Conservation (phyloP, 2,113 vertebrate species). For the Chloropsis hardwickii region DNA sequence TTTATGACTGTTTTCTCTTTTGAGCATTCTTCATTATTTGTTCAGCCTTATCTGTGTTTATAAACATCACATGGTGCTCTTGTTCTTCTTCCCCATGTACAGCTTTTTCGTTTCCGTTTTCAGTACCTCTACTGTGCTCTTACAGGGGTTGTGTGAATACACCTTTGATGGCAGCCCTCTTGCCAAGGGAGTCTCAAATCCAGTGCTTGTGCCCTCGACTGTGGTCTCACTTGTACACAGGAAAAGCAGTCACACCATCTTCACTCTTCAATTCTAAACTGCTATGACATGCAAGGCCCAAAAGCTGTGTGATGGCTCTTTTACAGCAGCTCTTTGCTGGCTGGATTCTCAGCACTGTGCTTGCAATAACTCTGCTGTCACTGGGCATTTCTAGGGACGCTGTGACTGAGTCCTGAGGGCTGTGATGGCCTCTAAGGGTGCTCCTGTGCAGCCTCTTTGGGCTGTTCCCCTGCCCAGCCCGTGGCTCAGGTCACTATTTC, state of each 20-base stretch:
- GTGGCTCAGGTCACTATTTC: neutral
- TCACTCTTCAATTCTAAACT: neutral
- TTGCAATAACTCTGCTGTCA: neutral
- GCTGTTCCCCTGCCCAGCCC: neutral
- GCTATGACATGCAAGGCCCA: fast-evolving
- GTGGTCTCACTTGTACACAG: neutral
- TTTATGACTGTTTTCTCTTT: neutral
- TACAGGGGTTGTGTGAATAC: neutral
- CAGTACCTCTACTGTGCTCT: neutral
- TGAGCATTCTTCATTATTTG: neutral
- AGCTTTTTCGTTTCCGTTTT: neutral
- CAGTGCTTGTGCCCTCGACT: neutral
- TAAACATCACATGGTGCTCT: neutral
- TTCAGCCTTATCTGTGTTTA: neutral
- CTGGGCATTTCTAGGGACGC: fast-evolving
- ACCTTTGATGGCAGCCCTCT: neutral
- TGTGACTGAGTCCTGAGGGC: neutral
- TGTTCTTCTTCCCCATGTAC: neutral
- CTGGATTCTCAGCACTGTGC: neutral
- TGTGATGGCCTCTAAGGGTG: too few species aligned
- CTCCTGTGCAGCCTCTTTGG: neutral
- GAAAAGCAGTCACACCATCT: neutral
- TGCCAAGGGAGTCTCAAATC: neutral
- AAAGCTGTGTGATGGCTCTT: neutral
- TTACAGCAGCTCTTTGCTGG: neutral